These are phyloP conservation scores for Holothuria scabra DNA, from an alignment of 53 echinoderm and acorn worm species.

Conservation along the genomic window DNA sequence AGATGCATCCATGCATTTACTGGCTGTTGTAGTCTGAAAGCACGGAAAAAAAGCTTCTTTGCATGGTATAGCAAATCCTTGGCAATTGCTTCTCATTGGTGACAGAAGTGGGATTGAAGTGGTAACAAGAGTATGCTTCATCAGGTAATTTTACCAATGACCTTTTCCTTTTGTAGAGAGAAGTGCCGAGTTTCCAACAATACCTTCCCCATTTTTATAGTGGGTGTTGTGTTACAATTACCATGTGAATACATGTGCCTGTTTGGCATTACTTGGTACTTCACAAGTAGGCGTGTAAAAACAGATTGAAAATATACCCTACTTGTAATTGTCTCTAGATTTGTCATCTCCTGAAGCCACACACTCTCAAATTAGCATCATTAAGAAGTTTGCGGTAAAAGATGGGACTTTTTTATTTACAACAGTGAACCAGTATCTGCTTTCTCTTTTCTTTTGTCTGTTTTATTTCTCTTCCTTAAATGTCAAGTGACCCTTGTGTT, in stretches of 20 bases:
- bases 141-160: neutral
- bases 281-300: neutral
- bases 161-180: neutral
- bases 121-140: no score
- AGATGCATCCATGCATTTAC: no score
- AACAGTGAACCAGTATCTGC: neutral
- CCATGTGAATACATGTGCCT: neutral
- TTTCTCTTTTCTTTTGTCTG: neutral
- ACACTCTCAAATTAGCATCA: conserved; percentile 21
- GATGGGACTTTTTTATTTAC: neutral
- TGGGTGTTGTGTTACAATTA: conserved; percentile 12
- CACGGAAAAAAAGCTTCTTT: no score
- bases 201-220: neutral
- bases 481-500: conserved; percentile 35
- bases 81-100: no score
- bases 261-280: neutral
- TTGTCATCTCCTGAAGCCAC: conserved; percentile 9
- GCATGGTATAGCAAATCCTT: no score
- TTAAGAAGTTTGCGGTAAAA: neutral
- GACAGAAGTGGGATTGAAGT: no score
- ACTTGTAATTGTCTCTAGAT: conserved; percentile 5
- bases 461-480: neutral
- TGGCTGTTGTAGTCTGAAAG: no score
- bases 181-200: neutral
- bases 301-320: conserved; percentile 7